Evolutionary conservation across 2,797 vertebrate genomes (phyloP), one percentile per base, ranked within the genome.

Genomic region (Gouania willdenowi): DNA sequence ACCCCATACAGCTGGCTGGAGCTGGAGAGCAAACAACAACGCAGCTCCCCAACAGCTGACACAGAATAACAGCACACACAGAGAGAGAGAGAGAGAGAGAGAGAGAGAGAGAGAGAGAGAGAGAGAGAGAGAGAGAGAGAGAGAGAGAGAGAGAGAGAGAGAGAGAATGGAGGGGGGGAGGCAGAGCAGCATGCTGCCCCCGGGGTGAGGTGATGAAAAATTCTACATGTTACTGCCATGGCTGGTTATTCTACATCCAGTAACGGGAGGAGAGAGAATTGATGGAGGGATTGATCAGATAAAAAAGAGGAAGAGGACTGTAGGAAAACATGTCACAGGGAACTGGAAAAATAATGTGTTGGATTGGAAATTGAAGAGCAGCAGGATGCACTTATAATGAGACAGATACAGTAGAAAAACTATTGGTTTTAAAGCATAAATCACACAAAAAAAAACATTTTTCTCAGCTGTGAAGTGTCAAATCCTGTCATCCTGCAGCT

Each of bases 151-250:
- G 26, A 52, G 37, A 39, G 18, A 26, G 39, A 7, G 35, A 19
- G 24, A 25, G 44, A 31, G 44, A 45, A 21, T 39, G 45, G 65
- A 67, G 41, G 70, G 50, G 45, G 65, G 67, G 41, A 70, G 50
- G 64, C 50, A 61, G 31, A 51, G 49, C 55, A 71, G 37, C 16
- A 37, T 37, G 65, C 50, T 62, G 60, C 54, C 75, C 73, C 65
- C 3, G 7, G 75, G 83, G 82, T 56, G 66, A 79, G 67, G 59
- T 55, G 66, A 82, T 77, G 81, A 84, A 75, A 84, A 69, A 87
- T 87, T 85, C 84, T 82, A 83, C 77, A 74, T 79, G 82, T 81
- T 55, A 73, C 69, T 68, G 80, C 41, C 64, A 84, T 73, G 62
- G 61, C 70, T 64, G 64, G 72, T 71, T 69, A 46, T 76, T 81